These are phyloP conservation scores for Brassicogethes aeneus DNA, from an alignment of 2,888 invertebrate species.

Conservation along the genomic window DNA sequence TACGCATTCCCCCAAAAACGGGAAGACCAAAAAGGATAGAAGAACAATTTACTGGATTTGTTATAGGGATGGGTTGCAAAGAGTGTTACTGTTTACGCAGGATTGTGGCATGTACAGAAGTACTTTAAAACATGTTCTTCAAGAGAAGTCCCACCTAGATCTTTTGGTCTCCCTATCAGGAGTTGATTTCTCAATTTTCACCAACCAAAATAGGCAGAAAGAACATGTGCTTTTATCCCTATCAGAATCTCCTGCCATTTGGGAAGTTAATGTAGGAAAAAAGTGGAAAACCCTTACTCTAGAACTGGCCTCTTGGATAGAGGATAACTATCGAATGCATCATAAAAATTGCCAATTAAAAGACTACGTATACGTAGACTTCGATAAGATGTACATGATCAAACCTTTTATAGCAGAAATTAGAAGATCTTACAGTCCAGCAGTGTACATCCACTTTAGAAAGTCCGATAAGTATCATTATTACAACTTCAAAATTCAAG, in stretches of 20 bases:
- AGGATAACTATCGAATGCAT: constrained; percentile 65
- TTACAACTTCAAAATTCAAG: constrained; percentile 58
- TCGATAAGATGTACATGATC: constrained; percentile 79
- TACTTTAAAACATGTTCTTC: constrained; percentile 50
- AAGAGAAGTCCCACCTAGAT: constrained; percentile 61
- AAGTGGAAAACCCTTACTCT: constrained; percentile 71
- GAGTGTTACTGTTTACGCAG: constrained; percentile 67
- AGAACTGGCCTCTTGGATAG: constrained; percentile 72
- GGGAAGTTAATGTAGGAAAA: constrained; percentile 74
- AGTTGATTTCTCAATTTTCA: constrained; percentile 53
- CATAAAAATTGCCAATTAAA: constrained; percentile 65
- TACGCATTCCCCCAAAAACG: constrained; percentile 39
- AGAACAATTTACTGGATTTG: constrained; percentile 70
- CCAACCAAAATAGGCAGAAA: constrained; percentile 35
- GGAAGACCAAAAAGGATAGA: constrained; percentile 64
- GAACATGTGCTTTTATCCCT: constrained; percentile 63
- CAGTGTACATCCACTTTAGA: constrained; percentile 63
- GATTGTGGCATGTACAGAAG: constrained; percentile 61
- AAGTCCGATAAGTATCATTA: constrained; percentile 61
- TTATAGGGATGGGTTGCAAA: constrained; percentile 63
- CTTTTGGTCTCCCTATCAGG: constrained; percentile 60
- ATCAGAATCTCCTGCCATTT: constrained; percentile 61
- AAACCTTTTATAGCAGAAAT: constrained; percentile 78
- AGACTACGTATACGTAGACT: constrained; percentile 70
- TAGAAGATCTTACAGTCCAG: constrained; percentile 63